Conservation (phyloP, 2,888 invertebrate species). For the Shargacucullia verbasci region DNA sequence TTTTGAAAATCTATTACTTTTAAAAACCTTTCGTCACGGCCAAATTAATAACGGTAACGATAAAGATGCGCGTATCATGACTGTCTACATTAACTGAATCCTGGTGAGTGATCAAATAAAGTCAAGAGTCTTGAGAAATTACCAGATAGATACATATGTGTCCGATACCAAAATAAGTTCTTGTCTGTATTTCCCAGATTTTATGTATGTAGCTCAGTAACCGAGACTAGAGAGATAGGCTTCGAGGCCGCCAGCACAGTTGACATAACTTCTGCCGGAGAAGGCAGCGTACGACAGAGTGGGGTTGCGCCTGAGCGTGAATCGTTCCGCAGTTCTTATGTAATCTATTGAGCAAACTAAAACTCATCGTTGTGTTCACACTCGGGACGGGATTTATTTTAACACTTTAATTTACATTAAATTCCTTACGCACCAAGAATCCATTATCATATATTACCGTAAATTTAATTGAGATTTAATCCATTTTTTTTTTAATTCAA, state of each 20-base stretch:
- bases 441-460: conserved; percentile 1
- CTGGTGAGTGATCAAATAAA: no score
- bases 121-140: no score
- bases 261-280: conserved; percentile 56
- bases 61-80: no score
- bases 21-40: no score
- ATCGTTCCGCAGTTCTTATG: conserved; percentile 69
- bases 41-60: no score
- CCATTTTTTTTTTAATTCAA: no score
- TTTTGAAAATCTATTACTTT: no score
- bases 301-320: conserved; percentile 56
- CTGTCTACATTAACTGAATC: no score
- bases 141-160: no score
- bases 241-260: conserved; percentile 50
- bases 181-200: conserved; percentile 28
- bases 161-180: no score
- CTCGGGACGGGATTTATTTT: conserved; percentile 11
- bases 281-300: conserved; percentile 59
- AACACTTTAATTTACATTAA: conserved; percentile 9
- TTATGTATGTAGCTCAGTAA: conserved; percentile 39
- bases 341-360: conserved; percentile 71
- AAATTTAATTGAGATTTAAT: not conserved
- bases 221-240: conserved; percentile 39
- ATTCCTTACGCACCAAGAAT: not conserved
- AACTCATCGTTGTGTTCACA: conserved; percentile 33